These are phyloP conservation scores for Brachystomella parvula DNA, from an alignment of 1,140 invertebrate species.

Conservation along the genomic window DNA sequence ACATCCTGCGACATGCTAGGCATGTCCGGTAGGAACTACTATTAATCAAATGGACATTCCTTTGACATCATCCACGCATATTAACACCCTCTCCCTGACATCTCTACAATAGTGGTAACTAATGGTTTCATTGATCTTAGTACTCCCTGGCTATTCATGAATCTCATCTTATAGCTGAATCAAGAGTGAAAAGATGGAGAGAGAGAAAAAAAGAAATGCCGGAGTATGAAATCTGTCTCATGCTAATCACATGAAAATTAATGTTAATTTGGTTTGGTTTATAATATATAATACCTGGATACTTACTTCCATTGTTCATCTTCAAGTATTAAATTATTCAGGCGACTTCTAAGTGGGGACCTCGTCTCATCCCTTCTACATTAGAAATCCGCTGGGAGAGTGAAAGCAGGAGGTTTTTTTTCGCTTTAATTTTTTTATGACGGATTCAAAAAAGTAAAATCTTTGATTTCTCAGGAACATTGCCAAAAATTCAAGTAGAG, in stretches of 20 bases:
- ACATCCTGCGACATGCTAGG: not conserved
- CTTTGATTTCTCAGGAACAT: not conserved
- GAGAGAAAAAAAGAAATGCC: too few species aligned
- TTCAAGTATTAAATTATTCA: not conserved
- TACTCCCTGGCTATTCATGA: not conserved
- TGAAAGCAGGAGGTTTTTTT: not conserved
- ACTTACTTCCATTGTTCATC: slow-evolving; percentile 5
- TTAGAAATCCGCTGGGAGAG: not conserved
- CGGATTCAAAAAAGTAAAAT: not conserved
- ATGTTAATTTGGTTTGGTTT: slow-evolving; percentile 1
- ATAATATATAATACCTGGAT: not conserved
- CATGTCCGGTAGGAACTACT: slow-evolving; percentile 1
- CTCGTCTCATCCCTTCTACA: not conserved
- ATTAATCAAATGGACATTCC: slow-evolving; percentile 29
- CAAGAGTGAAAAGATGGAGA: too few species aligned
- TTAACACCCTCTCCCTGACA: slow-evolving; percentile 29
- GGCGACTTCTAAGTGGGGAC: not conserved
- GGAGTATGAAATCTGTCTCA: too few species aligned
- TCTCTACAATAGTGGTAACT: slow-evolving; percentile 31
- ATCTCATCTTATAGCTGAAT: not conserved
- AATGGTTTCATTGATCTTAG: slow-evolving; percentile 31
- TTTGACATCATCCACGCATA: slow-evolving; percentile 30
- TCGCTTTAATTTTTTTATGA: not conserved
- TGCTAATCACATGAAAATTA: not conserved
- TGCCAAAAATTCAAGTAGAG: too few species aligned